Evolutionary conservation across 2,113 vertebrate species (phyloP), one percentile per base, ranked within the genome.

Genomic region (Himantopus leucocephalus): DNA sequence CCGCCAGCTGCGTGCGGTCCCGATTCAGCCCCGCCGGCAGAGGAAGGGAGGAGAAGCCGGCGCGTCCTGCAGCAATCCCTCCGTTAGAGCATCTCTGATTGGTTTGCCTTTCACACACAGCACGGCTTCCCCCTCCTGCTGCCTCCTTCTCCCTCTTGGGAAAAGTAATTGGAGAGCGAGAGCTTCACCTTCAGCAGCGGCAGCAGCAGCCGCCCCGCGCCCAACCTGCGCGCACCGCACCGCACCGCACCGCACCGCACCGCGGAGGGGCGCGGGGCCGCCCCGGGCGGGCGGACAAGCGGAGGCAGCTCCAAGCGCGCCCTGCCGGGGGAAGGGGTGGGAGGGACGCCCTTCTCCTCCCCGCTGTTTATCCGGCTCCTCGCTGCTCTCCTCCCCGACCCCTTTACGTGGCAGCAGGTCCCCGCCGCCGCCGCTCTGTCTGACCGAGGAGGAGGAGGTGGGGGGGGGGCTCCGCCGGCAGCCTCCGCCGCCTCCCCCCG

Each of bases 81-180:
- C 95, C 47, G 90, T 90, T 84, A 91, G 13, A 93, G 96, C 97
- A 96, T 88, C 96, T 79, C 95, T 43, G 97, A 82, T 90, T 77
- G 89, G 96, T 95, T 93, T 78, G 97, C 96, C 85, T 80, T 88
- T 24, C 95, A 50, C 87, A 86, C 96, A 47, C 87, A 48, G 94
- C 71, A 29, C 72, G 95, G 74, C 96, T 97, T 98, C 92, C 84
- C 89, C 92, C 91, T 75, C 77, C 85, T 68, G 94, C 85, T 63
- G 90, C 87, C 80, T 90, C 71, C 80, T 85, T 84, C 64, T 85
- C 71, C 72, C 96, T 86, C 91, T 73, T 53, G 94, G 92, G 96
- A 76, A 92, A 97, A 96, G 75, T 95, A 96, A 92, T 82, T 52
- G 90, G 84, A 92, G 70, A 91, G 85, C 34, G n/a, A 41, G 76